Evolutionary conservation across 2,113 vertebrate species (phyloP).

Genomic region (Misgurnus mizolepis): DNA sequence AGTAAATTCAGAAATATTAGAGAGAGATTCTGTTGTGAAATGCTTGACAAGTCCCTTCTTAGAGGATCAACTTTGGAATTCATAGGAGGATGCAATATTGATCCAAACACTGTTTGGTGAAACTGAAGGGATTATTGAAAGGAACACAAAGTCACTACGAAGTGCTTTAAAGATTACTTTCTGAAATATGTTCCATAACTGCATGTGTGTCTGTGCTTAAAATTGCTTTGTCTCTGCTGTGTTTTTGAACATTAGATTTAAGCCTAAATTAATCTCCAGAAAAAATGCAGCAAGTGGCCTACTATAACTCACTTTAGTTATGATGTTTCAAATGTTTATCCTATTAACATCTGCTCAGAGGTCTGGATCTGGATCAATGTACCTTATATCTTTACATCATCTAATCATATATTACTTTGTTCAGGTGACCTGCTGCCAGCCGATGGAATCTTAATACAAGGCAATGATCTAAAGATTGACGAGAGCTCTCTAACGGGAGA

Average conservation of each 20-base stretch:
- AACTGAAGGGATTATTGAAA: slow-evolving; percentile 16
- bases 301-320: not conserved
- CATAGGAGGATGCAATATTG: slow-evolving; percentile 7
- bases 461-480: slow-evolving; percentile 97
- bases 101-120: slow-evolving; percentile 21
- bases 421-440: slow-evolving; percentile 94
- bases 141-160: not conserved
- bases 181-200: not conserved
- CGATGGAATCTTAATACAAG: slow-evolving; percentile 95
- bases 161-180: slow-evolving; percentile 25
- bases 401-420: slow-evolving; percentile 15
- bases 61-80: slow-evolving; percentile 21
- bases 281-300: not conserved
- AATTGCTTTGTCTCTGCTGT: not conserved
- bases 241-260: not conserved
- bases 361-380: not conserved
- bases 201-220: not conserved
- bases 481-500: slow-evolving; percentile 98
- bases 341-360: not conserved
- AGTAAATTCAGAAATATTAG: not conserved
- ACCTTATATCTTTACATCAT: not conserved
- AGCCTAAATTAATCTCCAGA: not conserved
- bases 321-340: not conserved
- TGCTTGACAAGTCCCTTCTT: slow-evolving; percentile 21
- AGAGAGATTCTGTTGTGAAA: slow-evolving; percentile 14